Conservation (phyloP, 2,888 invertebrate genomes). For the Colostygia pectinataria region DNA sequence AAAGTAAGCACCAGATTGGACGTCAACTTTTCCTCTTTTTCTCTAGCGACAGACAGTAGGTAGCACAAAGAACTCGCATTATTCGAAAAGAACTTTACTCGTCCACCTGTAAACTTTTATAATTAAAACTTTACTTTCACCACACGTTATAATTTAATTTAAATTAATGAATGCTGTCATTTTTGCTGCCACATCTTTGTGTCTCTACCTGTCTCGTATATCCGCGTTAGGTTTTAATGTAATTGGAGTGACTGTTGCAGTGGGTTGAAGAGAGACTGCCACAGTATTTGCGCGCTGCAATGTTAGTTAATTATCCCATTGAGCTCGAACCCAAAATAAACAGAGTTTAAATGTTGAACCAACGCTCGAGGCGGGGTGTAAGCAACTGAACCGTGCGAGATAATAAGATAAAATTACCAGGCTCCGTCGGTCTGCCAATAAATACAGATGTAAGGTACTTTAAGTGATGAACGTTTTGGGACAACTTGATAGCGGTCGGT, state of each 20-base stretch:
- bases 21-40: slow-evolving; percentile 66
- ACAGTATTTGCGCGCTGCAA: slow-evolving; percentile 30
- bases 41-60: slow-evolving; percentile 53
- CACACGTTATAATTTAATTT: slow-evolving; percentile 5
- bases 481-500: slow-evolving; percentile 53
- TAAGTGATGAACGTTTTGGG: slow-evolving; percentile 50
- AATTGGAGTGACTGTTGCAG: slow-evolving; percentile 30
- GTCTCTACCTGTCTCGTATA: slow-evolving; percentile 16
- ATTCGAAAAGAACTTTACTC: slow-evolving; percentile 52
- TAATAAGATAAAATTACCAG: slow-evolving; percentile 53
- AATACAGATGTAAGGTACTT: slow-evolving; percentile 49
- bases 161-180: neutral
- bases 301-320: slow-evolving; percentile 35
- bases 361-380: slow-evolving; percentile 27
- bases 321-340: slow-evolving; percentile 33
- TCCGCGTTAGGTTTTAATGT: slow-evolving; percentile 27
- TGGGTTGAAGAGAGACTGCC: slow-evolving; percentile 28
- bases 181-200: slow-evolving; percentile 10
- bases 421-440: slow-evolving; percentile 50
- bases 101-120: slow-evolving; percentile 44
- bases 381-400: slow-evolving; percentile 38
- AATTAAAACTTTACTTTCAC: slow-evolving; percentile 39
- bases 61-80: slow-evolving; percentile 58
- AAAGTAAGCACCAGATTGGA: slow-evolving; percentile 70
- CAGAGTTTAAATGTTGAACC: slow-evolving; percentile 33